Evolutionary conservation across 1,140 invertebrate species (phyloP).

Genomic region (Bombus picipes): DNA sequence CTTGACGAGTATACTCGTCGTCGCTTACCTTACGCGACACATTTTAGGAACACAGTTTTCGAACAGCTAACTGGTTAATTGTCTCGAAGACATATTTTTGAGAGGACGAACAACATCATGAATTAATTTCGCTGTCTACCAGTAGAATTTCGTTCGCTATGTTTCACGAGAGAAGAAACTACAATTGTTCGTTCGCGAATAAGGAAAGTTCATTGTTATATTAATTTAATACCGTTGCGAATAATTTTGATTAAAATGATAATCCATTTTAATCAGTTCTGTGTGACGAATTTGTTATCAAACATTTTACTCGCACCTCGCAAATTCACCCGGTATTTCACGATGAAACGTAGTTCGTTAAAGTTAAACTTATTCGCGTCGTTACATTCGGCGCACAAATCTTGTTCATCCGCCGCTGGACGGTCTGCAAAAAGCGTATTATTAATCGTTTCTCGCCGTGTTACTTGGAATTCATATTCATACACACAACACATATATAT

Average conservation of each 20-base stretch:
- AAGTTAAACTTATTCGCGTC: constrained; percentile 1
- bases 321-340: neutral
- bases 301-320: neutral
- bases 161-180: neutral
- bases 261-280: neutral
- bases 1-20: too few relatives aligned
- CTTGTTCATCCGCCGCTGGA: neutral
- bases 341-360: constrained; percentile 3
- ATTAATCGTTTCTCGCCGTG: constrained; percentile 31
- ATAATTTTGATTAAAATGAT: neutral
- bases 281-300: neutral
- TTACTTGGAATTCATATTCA: constrained; percentile 38
- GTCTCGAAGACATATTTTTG: neutral
- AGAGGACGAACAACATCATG: neutral
- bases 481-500: neutral
- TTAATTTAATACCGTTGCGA: neutral
- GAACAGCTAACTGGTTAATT: too few relatives aligned
- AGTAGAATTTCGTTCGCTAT: neutral
- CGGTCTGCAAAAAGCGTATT: constrained; percentile 5
- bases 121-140: too few relatives aligned
- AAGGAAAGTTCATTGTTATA: neutral
- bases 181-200: neutral
- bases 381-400: constrained; percentile 10
- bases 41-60: too few relatives aligned
- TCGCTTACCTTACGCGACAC: too few relatives aligned